Evolutionary conservation across 2,888 invertebrate species (phyloP).

Genomic region (Tolmerus cingulatus): DNA sequence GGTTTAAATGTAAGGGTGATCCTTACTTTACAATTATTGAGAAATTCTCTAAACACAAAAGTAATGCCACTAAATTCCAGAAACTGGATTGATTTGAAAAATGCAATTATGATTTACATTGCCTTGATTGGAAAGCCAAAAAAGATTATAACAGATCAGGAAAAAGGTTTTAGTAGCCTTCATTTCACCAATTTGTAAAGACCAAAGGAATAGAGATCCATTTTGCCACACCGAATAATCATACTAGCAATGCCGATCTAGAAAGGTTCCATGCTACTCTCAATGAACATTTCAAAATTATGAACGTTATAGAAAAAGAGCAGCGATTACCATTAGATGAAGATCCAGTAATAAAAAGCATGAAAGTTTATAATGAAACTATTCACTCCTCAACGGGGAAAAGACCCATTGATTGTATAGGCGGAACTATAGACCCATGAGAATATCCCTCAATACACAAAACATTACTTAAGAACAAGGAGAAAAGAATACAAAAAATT

Average conservation of each 20-base stretch:
- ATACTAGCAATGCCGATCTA: neutral
- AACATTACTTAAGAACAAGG: neutral
- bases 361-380: too few relatives aligned
- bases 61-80: constrained; percentile 5
- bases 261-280: too few relatives aligned
- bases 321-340: too few relatives aligned
- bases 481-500: neutral
- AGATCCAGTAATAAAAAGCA: too few relatives aligned
- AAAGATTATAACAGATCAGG: constrained; percentile 34
- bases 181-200: neutral
- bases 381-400: constrained; percentile 15
- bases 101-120: constrained; percentile 41
- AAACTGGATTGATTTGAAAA: constrained; percentile 22
- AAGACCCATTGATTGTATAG: constrained; percentile 25
- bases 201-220: constrained; percentile 17
- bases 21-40: constrained; percentile 21
- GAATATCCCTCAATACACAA: neutral
- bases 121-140: constrained; percentile 42
- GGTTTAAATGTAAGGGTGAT: constrained; percentile 28
- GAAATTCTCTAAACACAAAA: constrained; percentile 40
- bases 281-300: too few relatives aligned
- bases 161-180: too few relatives aligned
- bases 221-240: constrained; percentile 27
- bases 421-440: neutral
- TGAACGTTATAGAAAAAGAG: too few relatives aligned